Percentiles rank a stretch among this genome's conserved stretches.
Conservation (phyloP, 2,888 invertebrate genomes). For the Parnassius glacialis region DNA sequence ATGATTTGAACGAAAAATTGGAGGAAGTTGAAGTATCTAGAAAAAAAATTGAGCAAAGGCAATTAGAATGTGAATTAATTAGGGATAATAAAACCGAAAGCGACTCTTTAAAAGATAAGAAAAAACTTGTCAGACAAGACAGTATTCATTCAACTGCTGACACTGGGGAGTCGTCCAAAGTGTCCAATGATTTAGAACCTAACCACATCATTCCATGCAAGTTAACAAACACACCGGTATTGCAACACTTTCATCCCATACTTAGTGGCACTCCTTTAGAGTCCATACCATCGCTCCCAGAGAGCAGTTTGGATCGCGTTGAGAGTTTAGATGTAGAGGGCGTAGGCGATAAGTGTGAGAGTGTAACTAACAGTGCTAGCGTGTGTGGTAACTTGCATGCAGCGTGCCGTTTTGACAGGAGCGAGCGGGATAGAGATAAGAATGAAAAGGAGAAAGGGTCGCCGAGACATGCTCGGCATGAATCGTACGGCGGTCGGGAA, state of each 20-base stretch:
- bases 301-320: constrained; percentile 55
- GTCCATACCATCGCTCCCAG: constrained; percentile 70
- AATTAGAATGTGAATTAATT: constrained; percentile 13
- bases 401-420: constrained; percentile 74
- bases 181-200: constrained; percentile 55
- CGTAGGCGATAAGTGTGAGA: constrained; percentile 34
- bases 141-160: constrained; percentile 57
- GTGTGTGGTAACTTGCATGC: constrained; percentile 81
- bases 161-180: constrained; percentile 49
- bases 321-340: constrained; percentile 61
- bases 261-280: constrained; percentile 63
- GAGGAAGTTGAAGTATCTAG: constrained; percentile 57
- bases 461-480: constrained; percentile 77
- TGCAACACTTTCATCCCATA: constrained; percentile 64
- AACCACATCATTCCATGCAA: constrained; percentile 47
- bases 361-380: constrained; percentile 69
- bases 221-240: constrained; percentile 52
- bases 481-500: constrained; percentile 76
- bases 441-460: constrained; percentile 59
- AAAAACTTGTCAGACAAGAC: constrained; percentile 59
- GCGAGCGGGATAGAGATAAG: constrained; percentile 58
- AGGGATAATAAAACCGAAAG: constrained; percentile 23
- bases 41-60: constrained; percentile 29
- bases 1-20: constrained; percentile 63
- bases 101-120: constrained; percentile 31